phyloP scores from a whole-genome alignment of 2,888 invertebrate genomes.

The Drosophila pseudotalamancana region DNA sequence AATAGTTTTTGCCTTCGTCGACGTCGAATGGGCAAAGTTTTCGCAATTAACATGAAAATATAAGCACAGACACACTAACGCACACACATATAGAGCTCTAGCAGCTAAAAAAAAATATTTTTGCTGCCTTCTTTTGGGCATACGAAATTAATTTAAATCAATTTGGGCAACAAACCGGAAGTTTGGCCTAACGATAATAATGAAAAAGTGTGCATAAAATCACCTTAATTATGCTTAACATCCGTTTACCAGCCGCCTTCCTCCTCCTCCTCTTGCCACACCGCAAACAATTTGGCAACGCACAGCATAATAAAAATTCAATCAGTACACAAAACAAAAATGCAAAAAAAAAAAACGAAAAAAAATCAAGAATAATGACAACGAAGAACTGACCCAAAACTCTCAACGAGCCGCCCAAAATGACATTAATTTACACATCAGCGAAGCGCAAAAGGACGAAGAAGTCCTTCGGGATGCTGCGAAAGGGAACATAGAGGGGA shows the following conservation, averaged over 20 bases:
- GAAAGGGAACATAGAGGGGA: background rate
- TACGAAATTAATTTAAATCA: slow-evolving; percentile 79
- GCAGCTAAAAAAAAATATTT: slow-evolving; percentile 25
- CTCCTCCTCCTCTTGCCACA: background rate
- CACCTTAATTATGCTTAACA: slow-evolving; percentile 75
- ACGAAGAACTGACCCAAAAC: slow-evolving; percentile 62
- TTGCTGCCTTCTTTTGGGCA: slow-evolving; percentile 38
- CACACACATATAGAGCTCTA: slow-evolving; percentile 6
- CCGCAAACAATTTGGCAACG: slow-evolving; percentile 44
- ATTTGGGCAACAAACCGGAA: slow-evolving; percentile 58
- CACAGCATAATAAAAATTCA: slow-evolving; percentile 75
- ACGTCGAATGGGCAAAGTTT: slow-evolving; percentile 61
- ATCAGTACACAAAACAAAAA: slow-evolving; percentile 53
- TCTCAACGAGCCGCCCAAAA: slow-evolving; percentile 64
- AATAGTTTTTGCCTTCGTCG: slow-evolving; percentile 61
- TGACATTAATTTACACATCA: slow-evolving; percentile 80
- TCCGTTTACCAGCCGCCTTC: slow-evolving; percentile 25
- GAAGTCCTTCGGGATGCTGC: background rate
- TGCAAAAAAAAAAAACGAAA: slow-evolving; percentile 19
- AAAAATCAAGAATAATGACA: slow-evolving; percentile 43
- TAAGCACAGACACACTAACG: slow-evolving; percentile 13
- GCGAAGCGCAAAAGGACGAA: slow-evolving; percentile 56
- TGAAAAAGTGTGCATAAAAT: slow-evolving; percentile 69
- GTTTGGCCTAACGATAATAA: slow-evolving; percentile 52
- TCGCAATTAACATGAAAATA: slow-evolving; percentile 69